These are phyloP conservation scores for Ammodytes marinus DNA, from an alignment of 2,113 vertebrate genomes.

Conservation along the genomic window DNA sequence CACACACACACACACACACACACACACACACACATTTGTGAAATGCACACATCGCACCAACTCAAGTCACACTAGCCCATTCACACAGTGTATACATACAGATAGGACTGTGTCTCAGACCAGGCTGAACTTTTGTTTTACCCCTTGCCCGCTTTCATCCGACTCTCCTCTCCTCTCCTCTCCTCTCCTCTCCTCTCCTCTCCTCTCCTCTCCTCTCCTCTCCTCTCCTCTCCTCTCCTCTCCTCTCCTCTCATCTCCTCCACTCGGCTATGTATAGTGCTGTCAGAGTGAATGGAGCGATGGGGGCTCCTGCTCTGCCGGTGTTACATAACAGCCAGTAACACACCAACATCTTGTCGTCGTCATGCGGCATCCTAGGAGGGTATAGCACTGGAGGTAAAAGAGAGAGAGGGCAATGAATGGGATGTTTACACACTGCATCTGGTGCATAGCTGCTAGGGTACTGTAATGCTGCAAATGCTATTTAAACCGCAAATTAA, in stretches of 20 bases:
- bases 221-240: too few relatives aligned
- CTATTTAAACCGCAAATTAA: background rate
- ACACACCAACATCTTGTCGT: slow-evolving; percentile 60
- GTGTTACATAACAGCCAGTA: slow-evolving; percentile 74
- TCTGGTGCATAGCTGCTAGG: slow-evolving; percentile 2
- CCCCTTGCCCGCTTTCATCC: slow-evolving; percentile 2
- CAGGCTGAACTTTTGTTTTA: slow-evolving; percentile 34
- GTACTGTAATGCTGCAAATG: background rate
- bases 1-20: background rate
- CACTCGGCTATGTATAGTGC: slow-evolving; percentile 42
- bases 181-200: too few relatives aligned
- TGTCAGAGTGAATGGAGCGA: slow-evolving; percentile 61
- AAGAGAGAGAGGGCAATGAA: slow-evolving; percentile 31
- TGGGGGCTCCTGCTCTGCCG: slow-evolving; percentile 38
- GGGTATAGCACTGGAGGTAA: slow-evolving; percentile 8
- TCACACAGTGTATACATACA: background rate
- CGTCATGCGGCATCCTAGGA: slow-evolving; percentile 62
- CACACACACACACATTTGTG: slow-evolving; percentile 2
- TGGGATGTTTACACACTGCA: slow-evolving; percentile 31
- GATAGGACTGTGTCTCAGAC: slow-evolving; percentile 3
- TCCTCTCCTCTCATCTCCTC: background rate
- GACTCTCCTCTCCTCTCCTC: background rate
- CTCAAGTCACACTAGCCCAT: background rate
- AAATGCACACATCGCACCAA: background rate
- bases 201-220: too few relatives aligned